phyloP scores from a whole-genome alignment of 2,113 vertebrate species.

The Brevimyrus niger region DNA sequence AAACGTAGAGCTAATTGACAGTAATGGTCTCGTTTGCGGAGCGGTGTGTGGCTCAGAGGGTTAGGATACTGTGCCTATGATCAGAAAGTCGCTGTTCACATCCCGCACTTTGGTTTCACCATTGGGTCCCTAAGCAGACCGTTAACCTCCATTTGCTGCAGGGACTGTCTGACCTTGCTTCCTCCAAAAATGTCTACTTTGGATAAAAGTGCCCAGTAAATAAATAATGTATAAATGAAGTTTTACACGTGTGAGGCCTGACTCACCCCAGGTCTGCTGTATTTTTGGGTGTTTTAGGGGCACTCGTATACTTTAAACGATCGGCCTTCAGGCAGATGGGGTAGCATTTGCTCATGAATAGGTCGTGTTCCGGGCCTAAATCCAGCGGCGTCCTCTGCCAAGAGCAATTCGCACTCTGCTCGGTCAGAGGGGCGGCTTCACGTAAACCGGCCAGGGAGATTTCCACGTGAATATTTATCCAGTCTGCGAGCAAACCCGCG shows the following conservation, averaged over 20 bases:
- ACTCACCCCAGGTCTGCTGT: not conserved
- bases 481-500: slow-evolving; percentile 15
- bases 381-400: slow-evolving; percentile 26
- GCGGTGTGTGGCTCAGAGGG: not conserved
- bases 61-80: not conserved
- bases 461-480: slow-evolving; percentile 49
- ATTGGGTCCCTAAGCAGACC: not conserved
- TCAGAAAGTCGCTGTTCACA: not conserved
- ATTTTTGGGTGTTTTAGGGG: slow-evolving; percentile 3
- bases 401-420: slow-evolving; percentile 21
- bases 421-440: slow-evolving; percentile 29
- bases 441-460: slow-evolving; percentile 37
- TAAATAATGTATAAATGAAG: not conserved
- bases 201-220: not conserved
- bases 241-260: not conserved
- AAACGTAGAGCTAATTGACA: slow-evolving; percentile 32
- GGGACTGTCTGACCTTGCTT: not conserved
- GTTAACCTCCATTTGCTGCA: not conserved
- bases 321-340: slow-evolving; percentile 27
- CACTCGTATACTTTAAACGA: slow-evolving; percentile 32
- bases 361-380: not conserved
- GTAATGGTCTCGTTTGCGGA: slow-evolving; percentile 29
- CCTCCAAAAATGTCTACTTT: not conserved
- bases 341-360: slow-evolving; percentile 16
- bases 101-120: not conserved